A percentile compares a stretch with the other conserved stretches of the same genome.
Conservation (phyloP, 2,113 vertebrate genomes). For the Pithys albifrons region DNA sequence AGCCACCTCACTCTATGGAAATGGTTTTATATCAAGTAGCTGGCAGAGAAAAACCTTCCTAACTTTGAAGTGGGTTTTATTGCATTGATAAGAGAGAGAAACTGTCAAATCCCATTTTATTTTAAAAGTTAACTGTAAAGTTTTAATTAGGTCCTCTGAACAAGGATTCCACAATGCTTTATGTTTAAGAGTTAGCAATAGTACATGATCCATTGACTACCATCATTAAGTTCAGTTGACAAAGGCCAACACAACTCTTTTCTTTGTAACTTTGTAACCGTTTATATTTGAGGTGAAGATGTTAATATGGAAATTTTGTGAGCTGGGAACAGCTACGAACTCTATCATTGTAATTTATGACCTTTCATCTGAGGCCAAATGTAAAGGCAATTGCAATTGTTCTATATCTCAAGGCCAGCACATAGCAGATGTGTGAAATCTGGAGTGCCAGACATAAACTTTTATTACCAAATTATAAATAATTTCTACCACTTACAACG, state of each 20-base stretch:
- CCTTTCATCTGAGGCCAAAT: slow-evolving; percentile 78
- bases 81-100: slow-evolving; percentile 1
- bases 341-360: slow-evolving; percentile 80
- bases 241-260: slow-evolving; percentile 73
- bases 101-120: slow-evolving; percentile 43
- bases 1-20: background rate
- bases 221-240: slow-evolving; percentile 67
- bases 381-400: slow-evolving; percentile 81
- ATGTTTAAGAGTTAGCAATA: background rate
- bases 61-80: slow-evolving; percentile 41
- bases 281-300: slow-evolving; percentile 82
- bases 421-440: slow-evolving; percentile 79
- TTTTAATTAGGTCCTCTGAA: slow-evolving; percentile 70
- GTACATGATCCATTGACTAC: slow-evolving; percentile 20
- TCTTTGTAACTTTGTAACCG: slow-evolving; percentile 75
- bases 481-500: slow-evolving; percentile 81
- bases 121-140: slow-evolving; percentile 60
- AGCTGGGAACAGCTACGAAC: slow-evolving; percentile 68
- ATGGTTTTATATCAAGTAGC: slow-evolving; percentile 34
- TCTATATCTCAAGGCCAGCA: slow-evolving; percentile 79
- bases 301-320: slow-evolving; percentile 82
- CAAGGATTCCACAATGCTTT: slow-evolving; percentile 29
- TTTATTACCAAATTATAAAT: slow-evolving; percentile 88
- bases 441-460: slow-evolving; percentile 82
- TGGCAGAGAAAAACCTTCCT: slow-evolving; percentile 7